Conservation (phyloP, 2,888 invertebrate species). For the Macrophya annulata region DNA sequence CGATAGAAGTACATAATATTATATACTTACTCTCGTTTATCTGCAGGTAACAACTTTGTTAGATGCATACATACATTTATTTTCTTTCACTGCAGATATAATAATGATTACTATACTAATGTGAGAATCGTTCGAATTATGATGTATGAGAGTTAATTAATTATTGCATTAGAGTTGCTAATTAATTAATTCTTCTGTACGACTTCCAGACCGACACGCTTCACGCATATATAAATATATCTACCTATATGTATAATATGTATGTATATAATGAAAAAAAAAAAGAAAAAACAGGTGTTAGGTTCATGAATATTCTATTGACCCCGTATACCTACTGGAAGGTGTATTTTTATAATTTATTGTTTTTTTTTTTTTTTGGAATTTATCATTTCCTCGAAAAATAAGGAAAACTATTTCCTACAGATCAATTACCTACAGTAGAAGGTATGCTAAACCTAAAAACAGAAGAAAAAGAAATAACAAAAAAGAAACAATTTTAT, state of each 20-base stretch:
- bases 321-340: neutral
- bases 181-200: neutral
- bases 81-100: neutral
- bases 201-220: neutral
- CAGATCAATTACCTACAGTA: neutral
- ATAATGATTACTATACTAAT: neutral
- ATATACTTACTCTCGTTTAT: neutral
- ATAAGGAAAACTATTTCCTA: neutral
- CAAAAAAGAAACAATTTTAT: too few species aligned
- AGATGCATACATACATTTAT: neutral
- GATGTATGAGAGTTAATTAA: neutral
- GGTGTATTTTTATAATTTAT: too few species aligned
- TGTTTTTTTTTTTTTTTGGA: too few species aligned
- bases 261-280: neutral
- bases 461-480: neutral
- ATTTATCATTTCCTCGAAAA: neutral
- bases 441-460: neutral
- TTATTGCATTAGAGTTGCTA: constrained; percentile 1
- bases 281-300: neutral
- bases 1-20: too few species aligned
- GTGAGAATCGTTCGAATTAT: constrained; percentile 16
- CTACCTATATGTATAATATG: too few species aligned
- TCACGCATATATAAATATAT: neutral
- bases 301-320: constrained; percentile 12
- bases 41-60: neutral